These are phyloP conservation scores for Orius insidiosus DNA, from an alignment of 1,140 invertebrate species.

Conservation along the genomic window DNA sequence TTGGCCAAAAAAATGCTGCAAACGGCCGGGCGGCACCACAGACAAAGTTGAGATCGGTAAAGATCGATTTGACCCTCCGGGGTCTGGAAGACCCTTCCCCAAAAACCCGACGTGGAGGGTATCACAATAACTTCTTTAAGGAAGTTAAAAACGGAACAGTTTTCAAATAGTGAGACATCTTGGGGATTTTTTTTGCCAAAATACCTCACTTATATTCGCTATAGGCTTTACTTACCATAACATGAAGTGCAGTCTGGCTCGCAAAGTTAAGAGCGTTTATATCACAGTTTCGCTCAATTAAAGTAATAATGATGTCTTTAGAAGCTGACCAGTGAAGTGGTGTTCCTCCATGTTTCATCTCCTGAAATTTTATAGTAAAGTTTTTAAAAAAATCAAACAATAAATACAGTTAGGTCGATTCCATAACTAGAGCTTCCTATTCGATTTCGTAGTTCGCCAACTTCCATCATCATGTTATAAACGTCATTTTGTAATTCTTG, in stretches of 20 bases:
- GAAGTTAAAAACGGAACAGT: no score
- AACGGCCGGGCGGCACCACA: background rate
- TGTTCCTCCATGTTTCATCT: conserved; percentile 81
- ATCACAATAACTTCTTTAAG: no score
- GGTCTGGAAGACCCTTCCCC: no score
- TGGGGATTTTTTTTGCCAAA: background rate
- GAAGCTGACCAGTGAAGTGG: conserved; percentile 80
- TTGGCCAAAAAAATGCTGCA: no score
- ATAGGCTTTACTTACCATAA: conserved; percentile 40
- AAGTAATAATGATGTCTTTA: conserved; percentile 59
- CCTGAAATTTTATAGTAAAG: conserved; percentile 27
- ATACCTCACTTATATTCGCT: background rate
- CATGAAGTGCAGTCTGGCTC: conserved; percentile 65
- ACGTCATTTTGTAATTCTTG: no score
- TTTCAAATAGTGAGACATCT: background rate
- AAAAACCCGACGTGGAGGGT: no score
- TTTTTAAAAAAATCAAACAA: background rate
- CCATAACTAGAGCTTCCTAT: no score
- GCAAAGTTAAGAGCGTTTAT: conserved; percentile 71
- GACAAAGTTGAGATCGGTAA: background rate
- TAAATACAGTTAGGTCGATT: no score
- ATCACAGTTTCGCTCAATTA: conserved; percentile 67
- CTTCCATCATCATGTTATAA: no score
- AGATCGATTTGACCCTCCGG: no score
- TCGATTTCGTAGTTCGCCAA: no score